Percentiles rank a stretch among this genome's conserved stretches.
These are phyloP conservation scores for Pollenia labialis DNA, from an alignment of 2,888 invertebrate genomes.

Conservation along the genomic window DNA sequence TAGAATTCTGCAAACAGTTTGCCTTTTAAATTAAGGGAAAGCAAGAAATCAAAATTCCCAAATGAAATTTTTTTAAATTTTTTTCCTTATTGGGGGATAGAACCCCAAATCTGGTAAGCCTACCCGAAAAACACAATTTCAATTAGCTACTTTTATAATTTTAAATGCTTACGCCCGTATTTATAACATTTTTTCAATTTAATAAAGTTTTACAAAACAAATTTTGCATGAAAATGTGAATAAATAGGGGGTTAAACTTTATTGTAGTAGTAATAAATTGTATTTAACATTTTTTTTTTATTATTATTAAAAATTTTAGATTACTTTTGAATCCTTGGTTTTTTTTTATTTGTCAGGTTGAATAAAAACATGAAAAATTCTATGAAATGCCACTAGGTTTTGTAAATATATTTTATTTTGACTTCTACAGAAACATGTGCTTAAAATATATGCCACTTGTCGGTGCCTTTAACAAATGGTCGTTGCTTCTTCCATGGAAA, in stretches of 20 bases:
- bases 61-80: too few species aligned
- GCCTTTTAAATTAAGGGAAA: too few species aligned
- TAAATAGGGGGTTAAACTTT: too few species aligned
- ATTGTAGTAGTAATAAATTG: too few species aligned
- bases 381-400: constrained; percentile 60
- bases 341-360: not conserved
- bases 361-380: constrained; percentile 34
- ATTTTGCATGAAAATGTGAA: too few species aligned
- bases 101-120: too few species aligned
- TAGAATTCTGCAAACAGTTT: too few species aligned
- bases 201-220: too few species aligned
- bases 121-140: too few species aligned
- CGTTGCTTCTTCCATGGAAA: constrained; percentile 13
- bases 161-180: not conserved
- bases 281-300: not conserved
- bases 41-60: too few species aligned
- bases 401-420: constrained; percentile 47
- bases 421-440: constrained; percentile 17
- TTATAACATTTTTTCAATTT: too few species aligned
- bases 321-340: not conserved
- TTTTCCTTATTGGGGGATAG: too few species aligned
- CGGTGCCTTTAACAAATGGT: constrained; percentile 12
- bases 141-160: not conserved
- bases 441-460: constrained; percentile 30
- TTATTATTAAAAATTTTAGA: not conserved